These are phyloP conservation scores for Triplophysa yarkandensis DNA, from an alignment of 2,797 vertebrate genomes.

Conservation along the genomic window DNA sequence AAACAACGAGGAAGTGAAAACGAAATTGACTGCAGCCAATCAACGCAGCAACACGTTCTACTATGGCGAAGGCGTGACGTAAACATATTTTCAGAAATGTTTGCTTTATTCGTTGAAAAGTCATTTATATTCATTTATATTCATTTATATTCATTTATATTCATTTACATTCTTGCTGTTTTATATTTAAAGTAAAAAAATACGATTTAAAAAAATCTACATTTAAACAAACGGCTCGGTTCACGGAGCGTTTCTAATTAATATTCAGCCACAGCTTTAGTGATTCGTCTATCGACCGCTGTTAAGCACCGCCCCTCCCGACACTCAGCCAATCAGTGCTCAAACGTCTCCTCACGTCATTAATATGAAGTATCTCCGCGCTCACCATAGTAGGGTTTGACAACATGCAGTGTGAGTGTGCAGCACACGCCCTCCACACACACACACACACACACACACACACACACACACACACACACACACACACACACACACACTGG, in stretches of 20 bases:
- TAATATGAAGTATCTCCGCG: background rate
- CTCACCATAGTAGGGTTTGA: slow-evolving; percentile 14
- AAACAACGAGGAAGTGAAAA: slow-evolving; percentile 86
- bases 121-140: too few species aligned
- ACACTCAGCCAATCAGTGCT: slow-evolving; percentile 67
- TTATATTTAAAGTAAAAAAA: too few species aligned
- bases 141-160: too few species aligned
- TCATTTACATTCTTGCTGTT: too few species aligned
- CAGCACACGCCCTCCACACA: slow-evolving; percentile 2
- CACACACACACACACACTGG: slow-evolving; percentile 56
- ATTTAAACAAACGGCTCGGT: too few species aligned
- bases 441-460: slow-evolving; percentile 5
- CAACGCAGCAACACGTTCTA: slow-evolving; percentile 47
- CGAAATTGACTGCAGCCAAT: slow-evolving; percentile 82
- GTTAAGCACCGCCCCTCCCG: slow-evolving; percentile 1
- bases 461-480: slow-evolving; percentile 4
- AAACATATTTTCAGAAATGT: too few species aligned
- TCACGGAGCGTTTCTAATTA: too few species aligned
- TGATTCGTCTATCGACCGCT: background rate
- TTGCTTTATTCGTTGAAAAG: too few species aligned
- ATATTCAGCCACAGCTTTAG: background rate
- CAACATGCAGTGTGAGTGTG: background rate
- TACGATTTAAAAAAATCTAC: too few species aligned
- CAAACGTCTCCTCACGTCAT: slow-evolving; percentile 49
- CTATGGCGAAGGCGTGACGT: background rate